phyloP scores from a whole-genome alignment of 2,113 vertebrate species.

The Pelodiscus sinensis region DNA sequence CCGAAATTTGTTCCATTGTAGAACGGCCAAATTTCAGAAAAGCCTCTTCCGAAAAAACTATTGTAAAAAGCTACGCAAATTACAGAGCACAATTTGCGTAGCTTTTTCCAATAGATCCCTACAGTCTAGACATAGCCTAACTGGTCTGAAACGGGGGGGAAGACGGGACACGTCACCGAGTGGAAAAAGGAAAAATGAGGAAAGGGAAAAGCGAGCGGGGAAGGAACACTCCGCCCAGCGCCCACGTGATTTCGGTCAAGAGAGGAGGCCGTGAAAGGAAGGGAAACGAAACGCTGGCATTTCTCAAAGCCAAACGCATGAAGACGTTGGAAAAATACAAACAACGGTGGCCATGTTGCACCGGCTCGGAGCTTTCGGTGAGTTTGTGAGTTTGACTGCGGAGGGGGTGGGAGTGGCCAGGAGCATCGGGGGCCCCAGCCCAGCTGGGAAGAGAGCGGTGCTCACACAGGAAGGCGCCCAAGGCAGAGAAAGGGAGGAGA shows the following conservation, averaged over 20 bases:
- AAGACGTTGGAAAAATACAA: neutral
- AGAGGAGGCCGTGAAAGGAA: neutral
- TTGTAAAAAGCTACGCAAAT: no score
- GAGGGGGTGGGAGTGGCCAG: no score
- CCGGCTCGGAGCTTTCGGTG: no score
- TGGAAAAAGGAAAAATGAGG: neutral
- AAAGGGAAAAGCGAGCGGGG: neutral
- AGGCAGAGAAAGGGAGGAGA: neutral
- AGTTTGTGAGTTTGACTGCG: neutral
- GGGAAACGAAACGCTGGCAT: no score
- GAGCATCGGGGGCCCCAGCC: neutral
- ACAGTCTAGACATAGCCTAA: no score
- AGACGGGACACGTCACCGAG: neutral
- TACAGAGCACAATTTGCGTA: no score
- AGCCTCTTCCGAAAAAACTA: no score
- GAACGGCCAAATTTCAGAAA: no score
- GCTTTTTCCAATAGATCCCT: no score
- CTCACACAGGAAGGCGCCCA: no score
- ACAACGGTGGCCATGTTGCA: neutral
- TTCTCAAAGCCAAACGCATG: neutral
- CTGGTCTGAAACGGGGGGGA: neutral
- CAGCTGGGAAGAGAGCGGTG: neutral
- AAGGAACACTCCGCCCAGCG: neutral
- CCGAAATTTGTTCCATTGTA: no score
- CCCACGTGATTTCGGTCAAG: neutral